Evolutionary conservation across 2,888 invertebrate genomes (phyloP).

Genomic region (Melangyna quadrimaculata): DNA sequence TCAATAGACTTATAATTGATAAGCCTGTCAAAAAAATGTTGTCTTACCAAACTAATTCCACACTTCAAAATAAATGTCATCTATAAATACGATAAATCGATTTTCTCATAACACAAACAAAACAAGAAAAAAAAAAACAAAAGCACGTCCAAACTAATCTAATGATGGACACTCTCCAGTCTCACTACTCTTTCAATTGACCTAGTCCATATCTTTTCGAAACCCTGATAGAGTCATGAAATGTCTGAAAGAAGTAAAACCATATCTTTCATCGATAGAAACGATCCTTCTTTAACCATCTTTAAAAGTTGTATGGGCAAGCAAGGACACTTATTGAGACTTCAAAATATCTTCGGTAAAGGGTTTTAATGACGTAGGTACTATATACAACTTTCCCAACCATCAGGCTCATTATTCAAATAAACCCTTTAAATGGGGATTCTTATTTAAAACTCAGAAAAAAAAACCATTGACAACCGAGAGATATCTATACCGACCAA

Average conservation of each 20-base stretch:
- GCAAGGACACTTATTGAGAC: neutral
- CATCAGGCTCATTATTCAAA: neutral
- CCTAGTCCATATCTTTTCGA: neutral
- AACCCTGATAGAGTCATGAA: neutral
- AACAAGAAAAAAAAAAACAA: neutral
- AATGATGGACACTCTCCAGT: conserved; percentile 3
- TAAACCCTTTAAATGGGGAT: conserved; percentile 16
- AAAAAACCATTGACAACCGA: neutral
- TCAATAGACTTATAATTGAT: neutral
- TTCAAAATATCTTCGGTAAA: neutral
- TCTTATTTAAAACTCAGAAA: neutral
- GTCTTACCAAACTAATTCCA: neutral
- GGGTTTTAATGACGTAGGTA: conserved; percentile 6
- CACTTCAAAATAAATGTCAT: neutral
- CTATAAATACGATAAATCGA: conserved; percentile 14
- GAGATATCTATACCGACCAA: neutral
- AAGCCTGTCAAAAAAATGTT: neutral
- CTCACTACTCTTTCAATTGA: neutral
- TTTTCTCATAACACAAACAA: neutral
- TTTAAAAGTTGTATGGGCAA: neutral
- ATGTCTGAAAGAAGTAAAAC: neutral
- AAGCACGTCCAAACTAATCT: conserved; percentile 19
- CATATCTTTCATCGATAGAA: conserved; percentile 19
- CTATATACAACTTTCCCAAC: neutral
- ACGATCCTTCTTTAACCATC: neutral